phyloP scores from a whole-genome alignment of 2,888 invertebrate species.

The Agrochola lota region DNA sequence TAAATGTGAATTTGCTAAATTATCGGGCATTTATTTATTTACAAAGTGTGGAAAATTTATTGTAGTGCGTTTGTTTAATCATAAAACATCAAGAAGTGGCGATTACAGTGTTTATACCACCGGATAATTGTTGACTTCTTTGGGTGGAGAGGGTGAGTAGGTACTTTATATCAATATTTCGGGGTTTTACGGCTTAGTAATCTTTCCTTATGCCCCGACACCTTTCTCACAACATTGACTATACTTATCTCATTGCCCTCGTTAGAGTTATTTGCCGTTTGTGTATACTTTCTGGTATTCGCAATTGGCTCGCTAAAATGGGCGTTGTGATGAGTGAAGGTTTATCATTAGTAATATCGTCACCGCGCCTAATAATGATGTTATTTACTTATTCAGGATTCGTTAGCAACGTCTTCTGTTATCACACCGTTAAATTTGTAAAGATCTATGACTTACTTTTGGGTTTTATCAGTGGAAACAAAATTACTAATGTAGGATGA shows the following conservation, averaged over 20 bases:
- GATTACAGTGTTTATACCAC: conserved; percentile 74
- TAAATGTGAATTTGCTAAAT: conserved; percentile 79
- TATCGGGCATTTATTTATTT: conserved; percentile 75
- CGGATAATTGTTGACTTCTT: conserved; percentile 84
- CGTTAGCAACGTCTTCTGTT: conserved; percentile 45
- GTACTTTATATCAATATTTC: conserved; percentile 79
- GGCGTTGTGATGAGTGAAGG: conserved; percentile 84
- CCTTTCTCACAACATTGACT: conserved; percentile 35
- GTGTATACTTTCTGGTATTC: conserved; percentile 32
- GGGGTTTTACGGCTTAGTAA: conserved; percentile 70
- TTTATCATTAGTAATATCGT: conserved; percentile 80
- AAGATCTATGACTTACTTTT: conserved; percentile 24
- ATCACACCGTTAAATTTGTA: conserved; percentile 30
- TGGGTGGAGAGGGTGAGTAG: conserved; percentile 87
- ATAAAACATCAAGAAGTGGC: conserved; percentile 71
- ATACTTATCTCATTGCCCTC: conserved; percentile 19
- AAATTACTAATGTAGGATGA: conserved; percentile 17
- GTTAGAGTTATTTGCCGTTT: conserved; percentile 21
- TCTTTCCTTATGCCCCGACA: conserved; percentile 42
- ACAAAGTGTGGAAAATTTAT: conserved; percentile 74
- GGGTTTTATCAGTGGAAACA: conserved; percentile 17
- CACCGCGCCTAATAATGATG: conserved; percentile 70
- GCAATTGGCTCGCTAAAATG: conserved; percentile 74
- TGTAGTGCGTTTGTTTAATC: conserved; percentile 72
- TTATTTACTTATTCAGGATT: conserved; percentile 64